Conservation (phyloP, 2,888 invertebrate species). For the Parnassius orleans region DNA sequence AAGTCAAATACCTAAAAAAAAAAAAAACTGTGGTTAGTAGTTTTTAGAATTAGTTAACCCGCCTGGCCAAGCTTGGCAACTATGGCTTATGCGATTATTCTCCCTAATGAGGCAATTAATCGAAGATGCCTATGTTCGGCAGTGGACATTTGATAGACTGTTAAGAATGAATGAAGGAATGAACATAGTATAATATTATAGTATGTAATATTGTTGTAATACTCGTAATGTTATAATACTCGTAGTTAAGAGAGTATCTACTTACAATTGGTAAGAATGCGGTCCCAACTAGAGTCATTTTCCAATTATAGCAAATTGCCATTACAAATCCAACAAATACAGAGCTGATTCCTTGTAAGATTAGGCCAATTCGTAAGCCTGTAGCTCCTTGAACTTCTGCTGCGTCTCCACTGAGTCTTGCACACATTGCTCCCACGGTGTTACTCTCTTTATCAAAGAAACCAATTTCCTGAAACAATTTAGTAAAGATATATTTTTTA, state of each 20-base stretch:
- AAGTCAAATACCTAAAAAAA: too few relatives aligned
- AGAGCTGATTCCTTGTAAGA: constrained; percentile 83
- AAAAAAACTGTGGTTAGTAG: too few relatives aligned
- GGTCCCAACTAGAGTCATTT: constrained; percentile 81
- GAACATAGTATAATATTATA: too few relatives aligned
- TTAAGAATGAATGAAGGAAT: too few relatives aligned
- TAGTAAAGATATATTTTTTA: background rate
- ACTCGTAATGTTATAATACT: too few relatives aligned
- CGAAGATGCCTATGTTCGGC: too few relatives aligned
- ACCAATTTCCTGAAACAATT: constrained; percentile 76
- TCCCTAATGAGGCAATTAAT: too few relatives aligned
- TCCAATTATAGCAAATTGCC: constrained; percentile 81
- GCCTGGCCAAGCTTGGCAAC: too few relatives aligned
- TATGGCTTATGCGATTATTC: too few relatives aligned
- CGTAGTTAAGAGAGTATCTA: constrained; percentile 19
- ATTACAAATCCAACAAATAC: constrained; percentile 80
- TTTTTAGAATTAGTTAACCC: too few relatives aligned
- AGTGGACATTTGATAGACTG: too few relatives aligned
- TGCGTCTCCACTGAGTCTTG: constrained; percentile 83
- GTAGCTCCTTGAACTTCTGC: constrained; percentile 84
- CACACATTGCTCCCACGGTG: constrained; percentile 83
- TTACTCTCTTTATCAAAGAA: constrained; percentile 83
- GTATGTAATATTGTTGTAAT: too few relatives aligned
- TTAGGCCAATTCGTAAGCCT: constrained; percentile 81
- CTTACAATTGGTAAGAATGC: constrained; percentile 82